These are phyloP conservation scores for Diabrotica balteata DNA, from an alignment of 2,888 invertebrate species.

Conservation along the genomic window DNA sequence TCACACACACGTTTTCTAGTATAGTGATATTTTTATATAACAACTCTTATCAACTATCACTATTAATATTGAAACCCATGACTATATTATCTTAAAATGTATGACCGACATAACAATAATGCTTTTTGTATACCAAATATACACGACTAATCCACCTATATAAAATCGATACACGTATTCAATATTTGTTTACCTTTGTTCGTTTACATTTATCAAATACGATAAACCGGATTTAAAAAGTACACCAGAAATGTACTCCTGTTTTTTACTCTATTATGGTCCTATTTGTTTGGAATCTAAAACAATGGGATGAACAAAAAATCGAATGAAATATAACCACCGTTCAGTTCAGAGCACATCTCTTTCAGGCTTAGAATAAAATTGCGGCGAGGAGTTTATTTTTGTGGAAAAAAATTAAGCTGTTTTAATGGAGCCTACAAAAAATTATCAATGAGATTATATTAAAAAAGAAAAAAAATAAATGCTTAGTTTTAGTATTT, in stretches of 20 bases:
- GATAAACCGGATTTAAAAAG: neutral
- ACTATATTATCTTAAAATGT: neutral
- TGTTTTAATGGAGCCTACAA: too few relatives aligned
- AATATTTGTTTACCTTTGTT: constrained; percentile 4
- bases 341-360: neutral
- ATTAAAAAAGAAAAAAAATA: too few relatives aligned
- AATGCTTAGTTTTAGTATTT: too few relatives aligned
- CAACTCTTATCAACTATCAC: neutral
- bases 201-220: neutral
- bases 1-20: too few relatives aligned
- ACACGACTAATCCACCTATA: neutral
- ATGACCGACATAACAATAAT: neutral
- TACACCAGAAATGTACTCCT: neutral
- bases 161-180: neutral
- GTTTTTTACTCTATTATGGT: neutral
- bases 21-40: neutral
- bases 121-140: neutral
- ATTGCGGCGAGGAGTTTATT: too few relatives aligned
- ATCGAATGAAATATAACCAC: constrained; percentile 6
- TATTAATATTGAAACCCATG: neutral
- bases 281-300: constrained; percentile 12
- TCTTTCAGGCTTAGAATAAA: neutral
- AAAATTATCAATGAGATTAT: too few relatives aligned
- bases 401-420: too few relatives aligned
- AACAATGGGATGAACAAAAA: constrained; percentile 10